Evolutionary conservation across 2,113 vertebrate genomes (phyloP).

Genomic region (Henicopernis longicauda): DNA sequence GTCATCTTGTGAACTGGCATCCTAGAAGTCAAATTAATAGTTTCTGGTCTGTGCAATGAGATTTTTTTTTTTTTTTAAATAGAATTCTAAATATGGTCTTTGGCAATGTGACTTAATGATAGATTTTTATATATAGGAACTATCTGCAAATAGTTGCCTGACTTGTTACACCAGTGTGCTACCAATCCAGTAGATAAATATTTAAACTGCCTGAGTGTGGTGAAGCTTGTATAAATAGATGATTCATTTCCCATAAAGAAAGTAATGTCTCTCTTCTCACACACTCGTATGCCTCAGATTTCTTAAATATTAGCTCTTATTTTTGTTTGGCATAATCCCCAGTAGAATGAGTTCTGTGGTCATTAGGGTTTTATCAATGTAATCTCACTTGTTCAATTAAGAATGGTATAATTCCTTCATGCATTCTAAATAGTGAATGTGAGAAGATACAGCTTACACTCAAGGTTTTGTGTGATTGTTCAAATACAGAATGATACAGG

Average conservation of each 20-base stretch:
- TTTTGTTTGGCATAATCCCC: not conserved
- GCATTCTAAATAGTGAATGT: not conserved
- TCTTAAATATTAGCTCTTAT: not conserved
- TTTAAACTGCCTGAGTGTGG: not conserved
- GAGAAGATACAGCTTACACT: not conserved
- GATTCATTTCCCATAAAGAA: not conserved
- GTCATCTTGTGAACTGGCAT: not conserved
- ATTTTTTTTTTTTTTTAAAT: not conserved
- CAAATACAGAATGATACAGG: not conserved
- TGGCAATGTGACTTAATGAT: not conserved
- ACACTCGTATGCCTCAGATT: not conserved
- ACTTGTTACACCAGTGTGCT: not conserved
- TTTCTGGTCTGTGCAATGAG: not conserved
- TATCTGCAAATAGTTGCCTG: not conserved
- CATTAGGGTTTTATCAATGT: not conserved
- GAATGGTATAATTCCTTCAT: not conserved
- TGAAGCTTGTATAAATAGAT: not conserved
- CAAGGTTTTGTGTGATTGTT: not conserved
- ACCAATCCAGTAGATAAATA: not conserved
- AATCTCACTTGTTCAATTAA: not conserved
- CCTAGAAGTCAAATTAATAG: not conserved
- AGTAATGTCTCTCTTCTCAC: not conserved
- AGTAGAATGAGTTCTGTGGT: not conserved
- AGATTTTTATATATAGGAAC: not conserved
- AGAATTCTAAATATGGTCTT: not conserved